Base-by-base conservation (phyloP, 2,113 vertebrate genomes). In the Blennius ocellaris region DNA sequence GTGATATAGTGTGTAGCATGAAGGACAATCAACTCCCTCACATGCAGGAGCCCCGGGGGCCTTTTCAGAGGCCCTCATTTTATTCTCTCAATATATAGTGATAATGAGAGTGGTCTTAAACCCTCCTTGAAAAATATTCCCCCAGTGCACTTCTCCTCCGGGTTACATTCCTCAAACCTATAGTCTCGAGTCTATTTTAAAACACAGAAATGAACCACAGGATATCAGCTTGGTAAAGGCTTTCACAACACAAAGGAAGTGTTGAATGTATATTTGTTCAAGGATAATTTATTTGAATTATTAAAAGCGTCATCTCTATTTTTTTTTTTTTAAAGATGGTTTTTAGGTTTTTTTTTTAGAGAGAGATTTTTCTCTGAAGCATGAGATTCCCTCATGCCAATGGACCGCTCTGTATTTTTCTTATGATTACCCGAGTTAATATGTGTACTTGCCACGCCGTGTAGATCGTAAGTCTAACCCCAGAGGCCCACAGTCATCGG, bases 1-100 rank as follows among this genome's bases (percentile, higher is more conserved):
- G 69, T 90, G 85, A 90, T 92, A 82, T 87, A 80, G 71, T 78
- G 77, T 74, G 62, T 39, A 59, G 85, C 68, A 16, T 78, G 63
- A 85, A 79, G 64, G 84, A 86, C 69, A 76, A 59, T 66, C 68
- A 59, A 72, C 80, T 86, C 85, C 66, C 61, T 60, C 47, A 54
- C 79, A 66, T 38, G 54, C 69, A 45, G 52, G 89, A 49, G 63
- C 73, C 77, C 71, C 10, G 0, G 81, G 83, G 77, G 82, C 78
- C 78, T 64, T 69, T 90, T 74, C 51, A 50, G 52, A 78, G 83
- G 78, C 76, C 73, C 74, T 79, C 30, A 21, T 73, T 84, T 84
- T 81, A 87, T 75, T 85, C 75, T 80, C 55, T 68, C 63, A 55
- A 61, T 81, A 72, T 79, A 77, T 60, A 71, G 75, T 80, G 85